phyloP scores from a whole-genome alignment of 2,113 vertebrate genomes.

The Chaetodon auriga region DNA sequence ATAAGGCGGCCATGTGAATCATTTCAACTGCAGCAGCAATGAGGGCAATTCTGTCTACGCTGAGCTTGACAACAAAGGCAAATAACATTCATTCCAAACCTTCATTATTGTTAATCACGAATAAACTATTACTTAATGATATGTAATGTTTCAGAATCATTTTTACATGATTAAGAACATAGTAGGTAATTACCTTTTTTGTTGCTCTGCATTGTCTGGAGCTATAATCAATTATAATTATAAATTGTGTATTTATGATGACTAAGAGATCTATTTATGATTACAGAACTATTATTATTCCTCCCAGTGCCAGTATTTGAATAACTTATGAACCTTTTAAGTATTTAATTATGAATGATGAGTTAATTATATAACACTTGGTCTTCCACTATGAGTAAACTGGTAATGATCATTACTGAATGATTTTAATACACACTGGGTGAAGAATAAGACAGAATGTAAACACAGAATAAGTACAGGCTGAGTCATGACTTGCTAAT shows the following conservation, averaged over 20 bases:
- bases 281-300: constrained; percentile 37
- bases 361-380: constrained; percentile 47
- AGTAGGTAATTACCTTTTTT: background rate
- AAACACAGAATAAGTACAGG: constrained; percentile 35
- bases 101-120: background rate
- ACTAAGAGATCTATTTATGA: constrained; percentile 37
- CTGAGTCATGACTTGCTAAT: constrained; percentile 51
- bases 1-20: background rate
- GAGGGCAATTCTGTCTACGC: background rate
- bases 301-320: constrained; percentile 41
- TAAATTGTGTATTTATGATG: constrained; percentile 15
- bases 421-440: background rate
- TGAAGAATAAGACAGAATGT: constrained; percentile 20
- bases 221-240: constrained; percentile 8
- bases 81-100: background rate
- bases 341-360: constrained; percentile 49
- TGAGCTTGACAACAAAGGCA: constrained; percentile 2
- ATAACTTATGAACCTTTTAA: constrained; percentile 49
- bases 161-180: constrained; percentile 13
- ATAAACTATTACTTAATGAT: constrained; percentile 30
- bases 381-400: constrained; percentile 31
- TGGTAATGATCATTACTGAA: constrained; percentile 26
- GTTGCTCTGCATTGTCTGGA: constrained; percentile 6
- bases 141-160: constrained; percentile 8
- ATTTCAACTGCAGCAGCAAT: constrained; percentile 2